Evolutionary conservation across 2,888 invertebrate genomes (phyloP), one percentile per base, ranked within the genome.

Genomic region (Ormyrus thymus): DNA sequence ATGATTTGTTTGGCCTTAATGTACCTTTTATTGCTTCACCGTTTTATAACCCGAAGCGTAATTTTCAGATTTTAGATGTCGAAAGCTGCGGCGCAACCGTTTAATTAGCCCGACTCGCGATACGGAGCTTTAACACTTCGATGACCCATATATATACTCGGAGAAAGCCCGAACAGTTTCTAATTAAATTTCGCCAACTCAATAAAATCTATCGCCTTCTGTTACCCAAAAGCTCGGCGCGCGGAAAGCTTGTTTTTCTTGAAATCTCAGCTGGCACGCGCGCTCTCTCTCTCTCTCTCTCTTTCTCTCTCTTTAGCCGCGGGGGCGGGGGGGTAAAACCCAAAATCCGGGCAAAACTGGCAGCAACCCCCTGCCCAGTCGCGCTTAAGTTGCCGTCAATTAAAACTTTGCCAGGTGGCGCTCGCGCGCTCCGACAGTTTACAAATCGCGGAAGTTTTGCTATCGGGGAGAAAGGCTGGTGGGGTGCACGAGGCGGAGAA

Each of bases 401-500:
- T 86, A 86, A 87, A 87, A 87, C 84, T 86, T 87, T 83, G 79
- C 82, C 84, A 83, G 84, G 83, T 85, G 78, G 83, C 82, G 84
- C 83, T 83, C 80, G 72, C 75, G 70, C 70, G 58, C 69, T 56
- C 64, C 79, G 83, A 84, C 82, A 80, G 81, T 81, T 83, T 81
- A 83, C 83, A 83, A 84, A 84, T 83, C 82, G 82, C 76, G 71
- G 76, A 84, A 84, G 81, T 84, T 84, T 81, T 73, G 80, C 76
- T 73, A 29, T 29, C 29, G 29, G 29, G 29, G 29, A 29, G 29
- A 29, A 29, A 29, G 29, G 29, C 29, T 29, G 29, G 29, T 29
- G 43, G 15, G 74, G 29, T 43, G 45, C 0, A 50, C 45, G 46
- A 51, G 51, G 55, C 29, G 15, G 46, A 48, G 71, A 72, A 72